Conservation (phyloP, 2,888 invertebrate species). For the Andrena fulva region DNA sequence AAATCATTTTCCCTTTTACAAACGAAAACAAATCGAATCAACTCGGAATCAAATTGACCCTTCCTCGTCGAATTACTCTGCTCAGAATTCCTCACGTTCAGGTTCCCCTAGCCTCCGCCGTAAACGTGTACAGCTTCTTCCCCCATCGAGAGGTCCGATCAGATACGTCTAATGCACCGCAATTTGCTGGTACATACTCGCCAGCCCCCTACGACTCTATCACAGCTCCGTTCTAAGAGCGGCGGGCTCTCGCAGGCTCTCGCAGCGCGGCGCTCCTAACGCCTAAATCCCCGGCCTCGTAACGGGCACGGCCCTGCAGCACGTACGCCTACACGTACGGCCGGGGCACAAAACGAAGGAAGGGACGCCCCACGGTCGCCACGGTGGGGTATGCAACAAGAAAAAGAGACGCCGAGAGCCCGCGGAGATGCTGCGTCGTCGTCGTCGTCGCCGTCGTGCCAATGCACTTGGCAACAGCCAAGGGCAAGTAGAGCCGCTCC, state of each 20-base stretch:
- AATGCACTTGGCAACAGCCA: constrained; percentile 82
- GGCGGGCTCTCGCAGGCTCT: not conserved
- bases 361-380: constrained; percentile 45
- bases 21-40: too few relatives aligned
- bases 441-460: constrained; percentile 66
- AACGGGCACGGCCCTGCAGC: constrained; percentile 58
- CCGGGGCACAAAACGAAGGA: constrained; percentile 44
- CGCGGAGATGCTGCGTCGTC: constrained; percentile 70
- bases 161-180: too few relatives aligned
- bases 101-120: too few relatives aligned
- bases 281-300: constrained; percentile 33
- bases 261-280: too few relatives aligned
- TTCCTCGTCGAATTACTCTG: too few relatives aligned
- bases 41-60: too few relatives aligned
- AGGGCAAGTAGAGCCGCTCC: constrained; percentile 72
- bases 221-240: not conserved
- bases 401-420: constrained; percentile 53
- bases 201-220: too few relatives aligned
- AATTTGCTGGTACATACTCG: too few relatives aligned
- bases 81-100: too few relatives aligned
- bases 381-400: constrained; percentile 75
- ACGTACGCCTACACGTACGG: constrained; percentile 58
- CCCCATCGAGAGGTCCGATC: too few relatives aligned
- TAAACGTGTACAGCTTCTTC: too few relatives aligned
- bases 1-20: too few relatives aligned